Percentiles rank a stretch among this genome's conserved stretches.
Conservation (phyloP, 2,888 invertebrate species). For the Homarus gammarus region DNA sequence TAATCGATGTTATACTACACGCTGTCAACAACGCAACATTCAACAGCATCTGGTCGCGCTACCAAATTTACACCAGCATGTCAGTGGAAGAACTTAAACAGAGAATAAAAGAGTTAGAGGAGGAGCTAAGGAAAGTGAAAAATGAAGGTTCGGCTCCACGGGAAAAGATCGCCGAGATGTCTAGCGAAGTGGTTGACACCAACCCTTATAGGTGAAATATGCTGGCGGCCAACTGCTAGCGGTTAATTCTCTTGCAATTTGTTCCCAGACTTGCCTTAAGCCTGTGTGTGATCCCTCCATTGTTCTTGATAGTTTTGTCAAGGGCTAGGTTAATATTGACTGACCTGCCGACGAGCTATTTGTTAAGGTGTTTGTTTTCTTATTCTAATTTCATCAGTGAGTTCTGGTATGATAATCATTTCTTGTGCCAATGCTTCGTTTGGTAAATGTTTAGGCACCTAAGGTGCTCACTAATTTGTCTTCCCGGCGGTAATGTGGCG, state of each 20-base stretch:
- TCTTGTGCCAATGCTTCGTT: no score
- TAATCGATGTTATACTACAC: not conserved
- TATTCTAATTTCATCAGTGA: not conserved
- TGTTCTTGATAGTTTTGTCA: no score
- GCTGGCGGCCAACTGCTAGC: not conserved
- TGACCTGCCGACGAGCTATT: not conserved
- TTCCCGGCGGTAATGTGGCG: no score
- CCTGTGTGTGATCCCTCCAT: not conserved
- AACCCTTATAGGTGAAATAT: conserved; percentile 94
- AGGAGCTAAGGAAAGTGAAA: conserved; percentile 59
- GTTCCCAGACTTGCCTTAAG: conserved; percentile 23
- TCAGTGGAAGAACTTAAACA: conserved; percentile 69
- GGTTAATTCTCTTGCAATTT: not conserved
- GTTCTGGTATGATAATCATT: no score
- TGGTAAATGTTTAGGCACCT: no score
- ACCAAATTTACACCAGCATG: conserved; percentile 26
- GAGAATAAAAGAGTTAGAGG: conserved; percentile 62
- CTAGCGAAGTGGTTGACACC: conserved; percentile 96
- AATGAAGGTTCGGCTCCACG: conserved; percentile 31
- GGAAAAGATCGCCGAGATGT: conserved; percentile 79
- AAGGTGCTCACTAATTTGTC: no score
- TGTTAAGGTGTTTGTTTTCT: not conserved
- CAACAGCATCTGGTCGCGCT: not conserved
- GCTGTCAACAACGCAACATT: not conserved
- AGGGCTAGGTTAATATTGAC: not conserved